phyloP scores from a whole-genome alignment of 2,888 invertebrate species.

The Dasysyrphus tricinctus region DNA sequence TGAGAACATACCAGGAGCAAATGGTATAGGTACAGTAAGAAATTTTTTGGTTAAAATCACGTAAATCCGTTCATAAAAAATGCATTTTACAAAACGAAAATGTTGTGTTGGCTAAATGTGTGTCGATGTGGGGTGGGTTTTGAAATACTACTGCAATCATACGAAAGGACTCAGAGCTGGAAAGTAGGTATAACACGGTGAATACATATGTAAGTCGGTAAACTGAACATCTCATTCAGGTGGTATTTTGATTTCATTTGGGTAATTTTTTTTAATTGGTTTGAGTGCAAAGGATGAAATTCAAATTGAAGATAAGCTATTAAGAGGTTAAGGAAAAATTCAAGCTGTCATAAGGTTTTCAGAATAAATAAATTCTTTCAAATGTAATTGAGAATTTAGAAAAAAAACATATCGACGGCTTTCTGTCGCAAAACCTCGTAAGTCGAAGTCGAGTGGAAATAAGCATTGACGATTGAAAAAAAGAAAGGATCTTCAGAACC shows the following conservation, averaged over 20 bases:
- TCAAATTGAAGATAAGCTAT: too few relatives aligned
- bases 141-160: not conserved
- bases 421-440: too few relatives aligned
- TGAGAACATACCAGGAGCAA: not conserved
- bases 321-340: too few relatives aligned
- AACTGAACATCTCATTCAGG: not conserved
- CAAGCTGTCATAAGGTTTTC: too few relatives aligned
- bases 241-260: not conserved
- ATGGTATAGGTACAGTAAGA: not conserved
- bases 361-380: too few relatives aligned
- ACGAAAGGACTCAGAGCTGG: not conserved
- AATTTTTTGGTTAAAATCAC: not conserved
- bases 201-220: not conserved
- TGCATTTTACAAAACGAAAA: not conserved
- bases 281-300: too few relatives aligned
- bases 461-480: too few relatives aligned
- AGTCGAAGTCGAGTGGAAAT: too few relatives aligned
- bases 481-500: too few relatives aligned
- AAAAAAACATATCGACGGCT: too few relatives aligned
- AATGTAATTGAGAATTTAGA: too few relatives aligned
- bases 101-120: not conserved
- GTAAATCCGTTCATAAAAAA: conserved; percentile 3
- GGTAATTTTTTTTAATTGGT: not conserved
- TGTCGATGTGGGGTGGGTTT: not conserved
- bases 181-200: not conserved